Percentiles rank a stretch among this genome's conserved stretches.
These are phyloP conservation scores for Latheticus oryzae DNA, from an alignment of 2,888 invertebrate genomes.

Conservation along the genomic window DNA sequence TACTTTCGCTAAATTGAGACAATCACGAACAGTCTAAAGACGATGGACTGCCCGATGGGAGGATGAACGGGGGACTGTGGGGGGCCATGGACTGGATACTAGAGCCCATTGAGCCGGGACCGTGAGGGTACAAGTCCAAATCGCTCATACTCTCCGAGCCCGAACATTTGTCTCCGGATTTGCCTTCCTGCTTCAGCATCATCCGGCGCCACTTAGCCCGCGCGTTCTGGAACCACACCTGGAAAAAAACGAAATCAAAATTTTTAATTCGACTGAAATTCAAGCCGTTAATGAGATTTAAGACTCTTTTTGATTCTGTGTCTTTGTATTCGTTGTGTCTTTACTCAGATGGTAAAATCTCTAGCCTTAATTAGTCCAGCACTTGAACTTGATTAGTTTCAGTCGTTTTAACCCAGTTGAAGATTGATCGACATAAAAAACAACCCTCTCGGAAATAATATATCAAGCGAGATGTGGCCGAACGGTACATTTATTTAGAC, in stretches of 20 bases:
- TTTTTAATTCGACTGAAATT: no score
- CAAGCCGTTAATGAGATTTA: no score
- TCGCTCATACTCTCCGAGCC: constrained; percentile 72
- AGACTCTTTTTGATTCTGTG: no score
- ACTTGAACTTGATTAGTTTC: constrained; percentile 45
- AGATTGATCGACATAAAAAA: constrained; percentile 57
- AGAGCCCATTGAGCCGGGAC: constrained; percentile 72
- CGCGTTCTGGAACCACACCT: constrained; percentile 97
- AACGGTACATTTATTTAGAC: constrained; percentile 61
- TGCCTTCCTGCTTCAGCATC: constrained; percentile 84
- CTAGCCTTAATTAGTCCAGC: constrained; percentile 5
- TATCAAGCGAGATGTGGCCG: constrained; percentile 59
- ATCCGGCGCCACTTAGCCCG: constrained; percentile 93
- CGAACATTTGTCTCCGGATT: constrained; percentile 76
- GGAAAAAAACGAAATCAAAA: no score
- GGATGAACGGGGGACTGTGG: constrained; percentile 78
- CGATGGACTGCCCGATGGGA: constrained; percentile 77
- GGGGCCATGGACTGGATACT: constrained; percentile 75
- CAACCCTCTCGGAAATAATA: constrained; percentile 61
- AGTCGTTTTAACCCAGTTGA: constrained; percentile 42
- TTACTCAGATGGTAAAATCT: no score
- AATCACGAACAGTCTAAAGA: constrained; percentile 80
- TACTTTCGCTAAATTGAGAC: constrained; percentile 31
- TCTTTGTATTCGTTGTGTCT: no score
- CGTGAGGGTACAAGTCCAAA: constrained; percentile 71